These are phyloP conservation scores for Dastarcus helophoroides DNA, from an alignment of 2,888 invertebrate species.

Conservation along the genomic window DNA sequence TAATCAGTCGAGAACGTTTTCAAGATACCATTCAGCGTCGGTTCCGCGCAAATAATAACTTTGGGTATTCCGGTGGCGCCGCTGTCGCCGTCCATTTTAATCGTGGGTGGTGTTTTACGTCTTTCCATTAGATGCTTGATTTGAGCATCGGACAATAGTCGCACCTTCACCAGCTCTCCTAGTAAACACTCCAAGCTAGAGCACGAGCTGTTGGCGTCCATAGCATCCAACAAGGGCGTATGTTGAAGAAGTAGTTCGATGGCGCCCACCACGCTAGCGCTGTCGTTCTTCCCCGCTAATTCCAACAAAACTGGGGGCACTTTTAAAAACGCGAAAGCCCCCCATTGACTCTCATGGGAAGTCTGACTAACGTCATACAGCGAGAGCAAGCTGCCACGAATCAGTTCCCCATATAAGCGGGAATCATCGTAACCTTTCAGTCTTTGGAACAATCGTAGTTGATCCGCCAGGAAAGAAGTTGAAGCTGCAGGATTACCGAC, in stretches of 20 bases:
- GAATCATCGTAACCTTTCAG: slow-evolving; percentile 73
- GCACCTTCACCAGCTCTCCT: slow-evolving; percentile 69
- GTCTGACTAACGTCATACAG: slow-evolving; percentile 76
- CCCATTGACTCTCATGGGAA: slow-evolving; percentile 82
- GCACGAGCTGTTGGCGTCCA: slow-evolving; percentile 81
- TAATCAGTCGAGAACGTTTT: slow-evolving; percentile 85
- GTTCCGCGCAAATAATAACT: slow-evolving; percentile 77
- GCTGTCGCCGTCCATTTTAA: slow-evolving; percentile 48
- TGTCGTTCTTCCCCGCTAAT: slow-evolving; percentile 24
- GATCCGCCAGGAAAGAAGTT: slow-evolving; percentile 66
- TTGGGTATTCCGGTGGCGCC: slow-evolving; percentile 58
- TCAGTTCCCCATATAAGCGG: slow-evolving; percentile 77
- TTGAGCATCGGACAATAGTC: slow-evolving; percentile 69
- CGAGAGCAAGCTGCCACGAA: slow-evolving; percentile 82
- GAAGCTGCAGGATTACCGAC: slow-evolving; percentile 76
- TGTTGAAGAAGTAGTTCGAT: slow-evolving; percentile 77
- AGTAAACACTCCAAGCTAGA: slow-evolving; percentile 76
- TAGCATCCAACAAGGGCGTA: slow-evolving; percentile 73
- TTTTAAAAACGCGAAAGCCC: slow-evolving; percentile 87
- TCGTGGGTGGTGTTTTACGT: slow-evolving; percentile 36
- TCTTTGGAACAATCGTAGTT: slow-evolving; percentile 72
- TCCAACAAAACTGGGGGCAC: slow-evolving; percentile 64
- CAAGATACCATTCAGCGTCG: slow-evolving; percentile 76
- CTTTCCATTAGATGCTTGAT: slow-evolving; percentile 55
- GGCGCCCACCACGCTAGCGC: slow-evolving; percentile 54